Evolutionary conservation across 2,113 vertebrate species (phyloP).

Genomic region (Tamias sibiricus): DNA sequence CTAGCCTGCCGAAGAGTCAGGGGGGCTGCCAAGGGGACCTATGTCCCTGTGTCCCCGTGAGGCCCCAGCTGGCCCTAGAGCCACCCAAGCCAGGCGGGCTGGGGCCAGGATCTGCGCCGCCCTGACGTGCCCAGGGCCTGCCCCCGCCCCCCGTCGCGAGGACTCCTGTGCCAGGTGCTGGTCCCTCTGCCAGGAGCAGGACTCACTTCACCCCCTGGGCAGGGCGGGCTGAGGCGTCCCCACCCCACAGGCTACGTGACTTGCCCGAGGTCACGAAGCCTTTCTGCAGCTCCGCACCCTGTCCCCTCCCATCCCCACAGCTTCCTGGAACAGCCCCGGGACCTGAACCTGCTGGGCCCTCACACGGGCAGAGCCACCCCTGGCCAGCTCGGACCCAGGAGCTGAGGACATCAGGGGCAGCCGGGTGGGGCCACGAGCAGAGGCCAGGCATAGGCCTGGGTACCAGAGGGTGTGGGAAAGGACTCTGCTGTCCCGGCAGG

Average conservation of each 20-base stretch:
- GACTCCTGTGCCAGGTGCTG: background rate
- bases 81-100: background rate
- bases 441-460: background rate
- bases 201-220: constrained; percentile 45
- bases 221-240: constrained; percentile 10
- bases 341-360: fast-evolving
- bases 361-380: fast-evolving
- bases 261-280: background rate
- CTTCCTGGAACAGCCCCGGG: background rate
- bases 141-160: background rate
- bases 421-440: background rate
- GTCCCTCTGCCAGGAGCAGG: constrained; percentile 9
- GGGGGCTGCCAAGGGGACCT: background rate
- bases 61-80: background rate
- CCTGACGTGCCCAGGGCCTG: background rate
- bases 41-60: background rate
- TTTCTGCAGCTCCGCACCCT: background rate
- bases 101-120: background rate
- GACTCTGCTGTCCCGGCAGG: too few relatives aligned
- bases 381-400: background rate
- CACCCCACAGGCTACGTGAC: constrained; percentile 9
- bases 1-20: too few relatives aligned
- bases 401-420: background rate
- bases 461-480: fast-evolving
- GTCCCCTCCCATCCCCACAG: background rate